Percentiles rank a stretch among this genome's conserved stretches.
phyloP scores from a whole-genome alignment of 2,888 invertebrate species.

The Pristionchus arcanus region DNA sequence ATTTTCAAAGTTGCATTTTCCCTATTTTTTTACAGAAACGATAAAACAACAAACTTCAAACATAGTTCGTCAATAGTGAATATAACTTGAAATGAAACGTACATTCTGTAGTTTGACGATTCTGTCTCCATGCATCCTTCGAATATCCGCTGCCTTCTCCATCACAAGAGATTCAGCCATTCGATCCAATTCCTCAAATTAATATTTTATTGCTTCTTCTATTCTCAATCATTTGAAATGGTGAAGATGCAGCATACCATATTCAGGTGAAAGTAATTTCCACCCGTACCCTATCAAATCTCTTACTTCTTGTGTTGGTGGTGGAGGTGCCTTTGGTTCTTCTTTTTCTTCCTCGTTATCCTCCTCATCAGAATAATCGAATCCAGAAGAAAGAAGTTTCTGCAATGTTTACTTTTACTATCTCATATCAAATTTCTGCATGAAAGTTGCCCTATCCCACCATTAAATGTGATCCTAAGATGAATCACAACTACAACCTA shows the following conservation, averaged over 20 bases:
- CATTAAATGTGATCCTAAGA: too few relatives aligned
- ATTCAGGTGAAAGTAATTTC: neutral
- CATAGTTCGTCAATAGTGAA: neutral
- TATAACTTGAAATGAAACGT: neutral
- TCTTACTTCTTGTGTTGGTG: slow-evolving; percentile 47
- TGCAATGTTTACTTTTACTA: slow-evolving; percentile 56
- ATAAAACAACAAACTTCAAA: too few relatives aligned
- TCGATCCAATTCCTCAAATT: slow-evolving; percentile 34
- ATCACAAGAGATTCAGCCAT: slow-evolving; percentile 17
- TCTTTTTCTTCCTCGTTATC: slow-evolving; percentile 68
- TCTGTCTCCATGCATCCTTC: slow-evolving; percentile 46
- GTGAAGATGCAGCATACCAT: neutral
- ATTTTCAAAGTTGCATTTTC: neutral
- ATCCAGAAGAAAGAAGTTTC: slow-evolving; percentile 74
- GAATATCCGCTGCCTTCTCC: slow-evolving; percentile 29
- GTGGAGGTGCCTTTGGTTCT: slow-evolving; percentile 51
- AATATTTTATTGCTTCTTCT: neutral
- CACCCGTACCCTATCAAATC: neutral
- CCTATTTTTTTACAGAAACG: too few relatives aligned
- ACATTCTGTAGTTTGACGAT: slow-evolving; percentile 49
- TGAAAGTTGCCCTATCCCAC: too few relatives aligned
- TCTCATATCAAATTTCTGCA: neutral
- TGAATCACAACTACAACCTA: too few relatives aligned
- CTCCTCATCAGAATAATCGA: slow-evolving; percentile 78
- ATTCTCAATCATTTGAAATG: neutral